Conservation (phyloP, 2,888 invertebrate species). For the Allygus modestus region DNA sequence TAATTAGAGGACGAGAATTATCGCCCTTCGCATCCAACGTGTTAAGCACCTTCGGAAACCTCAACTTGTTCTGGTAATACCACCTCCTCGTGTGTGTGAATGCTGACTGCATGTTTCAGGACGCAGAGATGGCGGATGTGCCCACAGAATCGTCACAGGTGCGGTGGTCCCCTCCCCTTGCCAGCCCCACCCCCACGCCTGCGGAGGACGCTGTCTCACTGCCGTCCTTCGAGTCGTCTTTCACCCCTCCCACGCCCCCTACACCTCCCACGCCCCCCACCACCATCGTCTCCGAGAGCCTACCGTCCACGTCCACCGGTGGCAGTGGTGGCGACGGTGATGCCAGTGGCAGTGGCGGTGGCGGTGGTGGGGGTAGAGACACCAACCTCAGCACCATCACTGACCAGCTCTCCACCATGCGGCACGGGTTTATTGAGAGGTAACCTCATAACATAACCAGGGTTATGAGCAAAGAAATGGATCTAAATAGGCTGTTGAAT, state of each 20-base stretch:
- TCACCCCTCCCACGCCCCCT: conserved; percentile 51
- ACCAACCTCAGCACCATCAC: conserved; percentile 64
- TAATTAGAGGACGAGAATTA: no score
- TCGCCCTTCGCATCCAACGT: no score
- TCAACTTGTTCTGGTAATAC: no score
- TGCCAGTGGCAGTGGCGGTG: not conserved
- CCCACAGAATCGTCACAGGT: conserved; percentile 18
- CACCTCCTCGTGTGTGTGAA: no score
- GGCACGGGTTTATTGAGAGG: conserved; percentile 79
- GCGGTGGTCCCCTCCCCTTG: conserved; percentile 35
- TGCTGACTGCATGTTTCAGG: not conserved
- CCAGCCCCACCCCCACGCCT: conserved; percentile 34
- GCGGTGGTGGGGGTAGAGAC: not conserved
- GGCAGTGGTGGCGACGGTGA: not conserved
- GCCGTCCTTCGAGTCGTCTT: conserved; percentile 67
- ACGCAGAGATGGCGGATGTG: conserved; percentile 42
- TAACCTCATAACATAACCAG: no score
- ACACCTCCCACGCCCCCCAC: not conserved
- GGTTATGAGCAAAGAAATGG: not conserved
- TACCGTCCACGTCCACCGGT: conserved; percentile 61
- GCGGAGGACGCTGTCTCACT: conserved; percentile 65
- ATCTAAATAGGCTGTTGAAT: not conserved
- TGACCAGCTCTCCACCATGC: conserved; percentile 75
- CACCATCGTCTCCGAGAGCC: not conserved
- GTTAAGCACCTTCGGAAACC: no score